phyloP scores from a whole-genome alignment of 2,797 vertebrate species.

The Macropodus opercularis region DNA sequence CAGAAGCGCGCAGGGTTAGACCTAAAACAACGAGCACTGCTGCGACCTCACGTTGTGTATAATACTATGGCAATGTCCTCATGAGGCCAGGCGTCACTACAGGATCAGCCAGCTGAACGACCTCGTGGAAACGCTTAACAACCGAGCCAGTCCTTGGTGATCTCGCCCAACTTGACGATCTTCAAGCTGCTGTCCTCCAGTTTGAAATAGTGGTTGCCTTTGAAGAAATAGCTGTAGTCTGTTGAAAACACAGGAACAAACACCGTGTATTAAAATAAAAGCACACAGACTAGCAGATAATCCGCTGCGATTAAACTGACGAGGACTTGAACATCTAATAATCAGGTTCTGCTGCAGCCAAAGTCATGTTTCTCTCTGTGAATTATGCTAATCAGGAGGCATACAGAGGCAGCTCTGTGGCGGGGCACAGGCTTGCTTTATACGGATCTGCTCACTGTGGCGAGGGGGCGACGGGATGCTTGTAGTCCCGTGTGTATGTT shows the following conservation, averaged over 20 bases:
- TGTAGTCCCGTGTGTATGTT: conserved; percentile 54
- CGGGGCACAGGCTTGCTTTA: conserved; percentile 71
- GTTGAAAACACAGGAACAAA: conserved; percentile 44
- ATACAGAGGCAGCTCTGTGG: conserved; percentile 76
- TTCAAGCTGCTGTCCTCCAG: conserved; percentile 96
- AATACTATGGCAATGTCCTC: conserved; percentile 66
- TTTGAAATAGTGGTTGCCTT: conserved; percentile 93
- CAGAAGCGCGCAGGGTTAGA: conserved; percentile 77
- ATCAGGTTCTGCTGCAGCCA: conserved; percentile 16
- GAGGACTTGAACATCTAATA: conserved; percentile 16
- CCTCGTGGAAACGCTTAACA: conserved; percentile 83
- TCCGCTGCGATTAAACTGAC: conserved; percentile 10
- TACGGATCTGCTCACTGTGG: conserved; percentile 58
- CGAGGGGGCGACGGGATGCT: conserved; percentile 47
- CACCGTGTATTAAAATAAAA: conserved; percentile 10
- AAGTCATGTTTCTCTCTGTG: conserved; percentile 32
- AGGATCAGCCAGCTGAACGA: conserved; percentile 41
- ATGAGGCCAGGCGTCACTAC: conserved; percentile 57
- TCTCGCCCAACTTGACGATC: conserved; percentile 94
- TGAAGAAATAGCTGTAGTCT: conserved; percentile 99
- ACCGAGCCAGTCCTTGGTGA: conserved; percentile 95
- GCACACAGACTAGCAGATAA: neutral
- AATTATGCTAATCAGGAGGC: conserved; percentile 53
- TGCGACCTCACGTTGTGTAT: conserved; percentile 69
- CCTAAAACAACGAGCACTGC: conserved; percentile 67